A percentile compares a stretch with the other conserved stretches of the same genome.
Evolutionary conservation across 2,113 vertebrate species (phyloP).

Genomic region (Barbus barbus): DNA sequence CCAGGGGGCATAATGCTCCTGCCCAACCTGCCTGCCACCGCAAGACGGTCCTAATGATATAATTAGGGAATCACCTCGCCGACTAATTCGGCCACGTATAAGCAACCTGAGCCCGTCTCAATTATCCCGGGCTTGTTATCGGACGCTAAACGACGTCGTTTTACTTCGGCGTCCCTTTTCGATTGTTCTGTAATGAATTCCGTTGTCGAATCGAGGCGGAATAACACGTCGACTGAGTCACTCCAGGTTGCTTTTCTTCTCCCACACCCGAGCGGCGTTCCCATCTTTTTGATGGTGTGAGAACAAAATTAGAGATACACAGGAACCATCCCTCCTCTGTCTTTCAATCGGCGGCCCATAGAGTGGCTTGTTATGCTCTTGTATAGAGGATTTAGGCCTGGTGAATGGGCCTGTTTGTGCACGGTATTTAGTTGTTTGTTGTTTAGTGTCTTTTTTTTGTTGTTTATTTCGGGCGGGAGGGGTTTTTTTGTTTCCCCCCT

Average conservation of each 20-base stretch:
- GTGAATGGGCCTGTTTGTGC: slow-evolving; percentile 62
- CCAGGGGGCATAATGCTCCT: slow-evolving; percentile 44
- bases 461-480: slow-evolving; percentile 74
- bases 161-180: neutral
- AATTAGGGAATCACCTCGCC: slow-evolving; percentile 71
- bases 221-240: slow-evolving; percentile 26
- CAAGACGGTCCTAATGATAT: slow-evolving; percentile 53
- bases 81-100: slow-evolving; percentile 67
- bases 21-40: slow-evolving; percentile 33
- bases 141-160: neutral
- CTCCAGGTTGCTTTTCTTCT: slow-evolving; percentile 69
- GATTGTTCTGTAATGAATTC: slow-evolving; percentile 21
- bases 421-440: slow-evolving; percentile 65
- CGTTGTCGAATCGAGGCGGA: neutral
- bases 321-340: slow-evolving; percentile 74
- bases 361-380: slow-evolving; percentile 52
- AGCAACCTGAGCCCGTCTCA: slow-evolving; percentile 4
- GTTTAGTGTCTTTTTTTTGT: slow-evolving; percentile 60
- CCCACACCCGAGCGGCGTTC: slow-evolving; percentile 14
- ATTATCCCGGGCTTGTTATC: neutral
- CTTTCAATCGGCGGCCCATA: slow-evolving; percentile 81
- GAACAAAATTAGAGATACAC: slow-evolving; percentile 85
- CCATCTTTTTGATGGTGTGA: slow-evolving; percentile 64
- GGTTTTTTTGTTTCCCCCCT: slow-evolving; percentile 68
- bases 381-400: slow-evolving; percentile 42